phyloP scores from a whole-genome alignment of 2,797 vertebrate genomes.

The Ceyx erithaca region DNA sequence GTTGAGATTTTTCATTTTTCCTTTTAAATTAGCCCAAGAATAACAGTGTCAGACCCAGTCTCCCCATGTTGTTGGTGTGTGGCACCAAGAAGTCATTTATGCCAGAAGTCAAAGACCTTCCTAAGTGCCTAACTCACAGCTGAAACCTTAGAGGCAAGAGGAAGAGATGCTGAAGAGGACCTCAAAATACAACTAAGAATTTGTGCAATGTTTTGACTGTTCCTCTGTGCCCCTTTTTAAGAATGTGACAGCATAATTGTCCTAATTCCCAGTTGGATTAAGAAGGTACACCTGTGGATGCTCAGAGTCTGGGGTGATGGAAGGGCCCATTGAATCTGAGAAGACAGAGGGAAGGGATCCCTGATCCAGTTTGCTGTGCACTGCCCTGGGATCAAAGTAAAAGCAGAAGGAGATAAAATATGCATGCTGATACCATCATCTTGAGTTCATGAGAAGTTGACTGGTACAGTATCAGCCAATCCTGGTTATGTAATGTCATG shows the following conservation, averaged over 20 bases:
- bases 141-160: not conserved
- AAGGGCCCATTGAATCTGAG: not conserved
- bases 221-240: not conserved
- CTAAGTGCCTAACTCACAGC: not conserved
- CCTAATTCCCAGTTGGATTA: not conserved
- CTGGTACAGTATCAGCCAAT: not conserved
- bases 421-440: not conserved
- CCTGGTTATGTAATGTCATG: not conserved
- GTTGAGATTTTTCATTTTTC: not conserved
- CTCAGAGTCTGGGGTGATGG: not conserved
- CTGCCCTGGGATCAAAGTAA: not conserved
- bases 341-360: not conserved
- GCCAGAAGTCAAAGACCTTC: not conserved
- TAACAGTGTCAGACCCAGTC: not conserved
- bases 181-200: not conserved
- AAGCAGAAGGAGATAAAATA: not conserved
- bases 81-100: not conserved
- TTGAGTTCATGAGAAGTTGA: not conserved
- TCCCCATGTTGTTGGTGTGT: not conserved
- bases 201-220: not conserved
- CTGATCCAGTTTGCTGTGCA: not conserved
- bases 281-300: not conserved
- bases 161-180: not conserved
- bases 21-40: not conserved
- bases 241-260: not conserved